A percentile compares a stretch with the other conserved stretches of the same genome.
Evolutionary conservation across 2,888 invertebrate species (phyloP).

Genomic region (Unio pictorum): DNA sequence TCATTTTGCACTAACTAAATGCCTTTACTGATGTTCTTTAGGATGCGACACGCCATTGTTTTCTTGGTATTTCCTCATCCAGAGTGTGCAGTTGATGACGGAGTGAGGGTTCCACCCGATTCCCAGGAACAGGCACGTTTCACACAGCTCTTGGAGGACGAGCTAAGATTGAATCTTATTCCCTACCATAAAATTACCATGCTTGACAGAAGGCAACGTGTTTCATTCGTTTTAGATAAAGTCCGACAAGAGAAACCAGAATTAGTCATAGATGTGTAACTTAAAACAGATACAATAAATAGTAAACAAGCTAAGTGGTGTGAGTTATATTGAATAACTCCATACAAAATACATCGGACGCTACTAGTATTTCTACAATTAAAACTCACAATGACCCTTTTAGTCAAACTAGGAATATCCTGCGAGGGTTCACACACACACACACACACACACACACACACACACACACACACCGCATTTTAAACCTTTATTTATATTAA

Average conservation of each 20-base stretch:
- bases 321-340: too few species aligned
- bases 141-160: not conserved
- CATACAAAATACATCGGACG: too few species aligned
- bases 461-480: too few species aligned
- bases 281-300: too few species aligned
- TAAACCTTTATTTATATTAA: too few species aligned
- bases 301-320: too few species aligned
- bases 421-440: too few species aligned
- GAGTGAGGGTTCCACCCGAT: slow-evolving; percentile 6
- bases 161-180: slow-evolving; percentile 1
- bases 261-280: too few species aligned
- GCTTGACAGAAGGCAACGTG: slow-evolving; percentile 7
- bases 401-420: too few species aligned
- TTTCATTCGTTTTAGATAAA: slow-evolving; percentile 5
- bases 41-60: slow-evolving; percentile 8
- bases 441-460: too few species aligned
- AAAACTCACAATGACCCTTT: too few species aligned
- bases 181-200: slow-evolving; percentile 7
- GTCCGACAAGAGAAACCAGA: not conserved
- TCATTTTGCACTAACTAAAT: not conserved
- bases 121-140: slow-evolving; percentile 5
- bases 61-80: slow-evolving; percentile 13
- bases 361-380: too few species aligned
- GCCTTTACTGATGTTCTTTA: not conserved
- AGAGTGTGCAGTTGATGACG: slow-evolving; percentile 14